A percentile compares a stretch with the other conserved stretches of the same genome.
Conservation (phyloP, 2,113 vertebrate genomes). For the Solenodon paradoxus region DNA sequence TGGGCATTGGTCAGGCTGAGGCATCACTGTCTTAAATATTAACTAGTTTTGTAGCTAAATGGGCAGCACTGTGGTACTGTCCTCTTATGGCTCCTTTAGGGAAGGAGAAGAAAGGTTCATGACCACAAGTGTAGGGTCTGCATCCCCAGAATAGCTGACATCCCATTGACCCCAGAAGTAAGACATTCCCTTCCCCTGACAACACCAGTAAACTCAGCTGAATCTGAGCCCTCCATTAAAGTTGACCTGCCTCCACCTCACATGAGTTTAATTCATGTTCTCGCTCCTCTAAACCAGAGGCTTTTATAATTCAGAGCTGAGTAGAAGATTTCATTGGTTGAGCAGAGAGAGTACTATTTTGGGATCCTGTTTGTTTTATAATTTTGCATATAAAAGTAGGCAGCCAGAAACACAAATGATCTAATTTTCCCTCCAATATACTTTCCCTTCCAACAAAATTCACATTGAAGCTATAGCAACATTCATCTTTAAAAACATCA, state of each 20-base stretch:
- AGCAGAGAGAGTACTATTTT: slow-evolving; percentile 26
- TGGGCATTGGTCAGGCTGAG: neutral
- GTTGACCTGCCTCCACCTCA: neutral
- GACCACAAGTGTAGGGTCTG: neutral
- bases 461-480: neutral
- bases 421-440: slow-evolving; percentile 30
- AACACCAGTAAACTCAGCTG: neutral
- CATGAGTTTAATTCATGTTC: neutral
- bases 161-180: neutral
- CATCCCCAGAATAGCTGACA: neutral
- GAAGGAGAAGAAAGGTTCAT: neutral
- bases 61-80: neutral
- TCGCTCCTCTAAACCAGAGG: neutral
- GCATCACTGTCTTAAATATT: neutral
- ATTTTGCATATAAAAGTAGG: slow-evolving; percentile 35
- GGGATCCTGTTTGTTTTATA: slow-evolving; percentile 53
- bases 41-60: neutral
- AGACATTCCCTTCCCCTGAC: neutral
- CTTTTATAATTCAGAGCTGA: slow-evolving; percentile 14
- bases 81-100: neutral
- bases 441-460: slow-evolving; percentile 26
- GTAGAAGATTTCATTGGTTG: neutral
- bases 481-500: neutral
- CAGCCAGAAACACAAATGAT: slow-evolving; percentile 26
- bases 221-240: neutral